A percentile compares a stretch with the other conserved stretches of the same genome.
Evolutionary conservation across 2,113 vertebrate species (phyloP).

Genomic region (Ramphastos sulfuratus): DNA sequence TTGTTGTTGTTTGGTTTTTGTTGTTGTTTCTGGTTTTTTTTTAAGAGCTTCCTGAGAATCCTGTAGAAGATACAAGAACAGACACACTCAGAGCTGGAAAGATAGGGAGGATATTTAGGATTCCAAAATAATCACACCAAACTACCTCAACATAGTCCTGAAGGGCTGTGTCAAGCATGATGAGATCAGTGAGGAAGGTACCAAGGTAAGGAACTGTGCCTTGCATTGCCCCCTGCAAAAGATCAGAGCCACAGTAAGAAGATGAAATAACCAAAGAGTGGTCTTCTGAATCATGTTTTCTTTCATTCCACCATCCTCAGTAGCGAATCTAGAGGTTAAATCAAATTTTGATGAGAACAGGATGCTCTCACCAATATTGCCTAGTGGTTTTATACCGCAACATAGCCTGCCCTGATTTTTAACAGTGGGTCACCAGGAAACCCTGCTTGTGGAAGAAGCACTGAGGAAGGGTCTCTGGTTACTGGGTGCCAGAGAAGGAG

Average conservation of each 20-base stretch:
- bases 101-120: not conserved
- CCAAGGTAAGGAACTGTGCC: slow-evolving; percentile 93
- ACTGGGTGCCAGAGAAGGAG: not conserved
- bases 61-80: not conserved
- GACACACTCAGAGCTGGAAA: not conserved
- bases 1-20: not conserved
- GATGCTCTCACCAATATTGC: not conserved
- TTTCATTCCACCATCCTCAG: not conserved
- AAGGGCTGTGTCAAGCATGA: slow-evolving; percentile 92
- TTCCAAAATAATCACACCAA: not conserved
- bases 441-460: not conserved
- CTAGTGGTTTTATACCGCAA: not conserved
- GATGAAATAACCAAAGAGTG: not conserved
- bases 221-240: slow-evolving; percentile 90
- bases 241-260: not conserved
- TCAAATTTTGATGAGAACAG: not conserved
- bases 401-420: not conserved
- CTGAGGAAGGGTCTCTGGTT: not conserved
- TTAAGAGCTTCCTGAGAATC: not conserved
- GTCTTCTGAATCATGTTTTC: not conserved
- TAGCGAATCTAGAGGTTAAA: not conserved
- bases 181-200: slow-evolving; percentile 91
- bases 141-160: slow-evolving; percentile 88
- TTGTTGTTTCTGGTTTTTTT: not conserved
- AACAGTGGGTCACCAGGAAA: not conserved